Percentiles rank a stretch among this genome's conserved stretches.
Conservation (phyloP, 2,797 vertebrate species). For the Distichodus sexfasciatus region DNA sequence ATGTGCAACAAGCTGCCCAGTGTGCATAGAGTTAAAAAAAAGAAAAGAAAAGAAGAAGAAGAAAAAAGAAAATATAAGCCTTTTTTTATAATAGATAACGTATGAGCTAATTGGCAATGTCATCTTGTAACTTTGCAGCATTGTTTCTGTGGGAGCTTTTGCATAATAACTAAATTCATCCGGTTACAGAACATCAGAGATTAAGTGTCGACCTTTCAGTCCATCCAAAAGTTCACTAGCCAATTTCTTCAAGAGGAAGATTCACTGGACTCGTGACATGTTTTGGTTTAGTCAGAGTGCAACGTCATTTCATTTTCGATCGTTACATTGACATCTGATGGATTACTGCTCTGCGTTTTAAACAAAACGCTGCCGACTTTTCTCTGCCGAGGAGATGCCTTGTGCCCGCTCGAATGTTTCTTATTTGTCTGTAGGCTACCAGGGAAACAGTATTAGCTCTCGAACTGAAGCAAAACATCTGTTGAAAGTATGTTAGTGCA, state of each 20-base stretch:
- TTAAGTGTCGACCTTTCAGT: background rate
- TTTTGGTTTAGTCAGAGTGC: background rate
- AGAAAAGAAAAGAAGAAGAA: too few relatives aligned
- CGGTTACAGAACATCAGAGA: background rate
- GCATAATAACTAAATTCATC: too few relatives aligned
- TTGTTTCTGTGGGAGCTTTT: too few relatives aligned
- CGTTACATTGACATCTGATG: background rate
- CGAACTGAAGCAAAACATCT: slow-evolving; percentile 27
- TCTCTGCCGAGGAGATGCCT: background rate
- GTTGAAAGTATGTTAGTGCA: background rate
- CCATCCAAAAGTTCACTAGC: background rate
- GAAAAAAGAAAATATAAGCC: too few relatives aligned
- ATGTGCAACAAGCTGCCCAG: too few relatives aligned
- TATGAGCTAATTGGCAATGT: too few relatives aligned
- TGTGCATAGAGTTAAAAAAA: too few relatives aligned
- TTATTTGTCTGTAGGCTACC: slow-evolving; percentile 9
- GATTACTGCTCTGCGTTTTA: background rate
- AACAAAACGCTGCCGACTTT: background rate
- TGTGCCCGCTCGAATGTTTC: background rate
- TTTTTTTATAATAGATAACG: too few relatives aligned
- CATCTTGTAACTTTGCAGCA: too few relatives aligned
- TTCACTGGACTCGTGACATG: background rate
- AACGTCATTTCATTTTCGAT: background rate
- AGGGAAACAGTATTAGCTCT: slow-evolving; percentile 14
- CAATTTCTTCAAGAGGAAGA: background rate